Percentiles rank a stretch among this genome's conserved stretches.
Conservation (phyloP, 2,113 vertebrate species). For the Todiramphus saurophagus region DNA sequence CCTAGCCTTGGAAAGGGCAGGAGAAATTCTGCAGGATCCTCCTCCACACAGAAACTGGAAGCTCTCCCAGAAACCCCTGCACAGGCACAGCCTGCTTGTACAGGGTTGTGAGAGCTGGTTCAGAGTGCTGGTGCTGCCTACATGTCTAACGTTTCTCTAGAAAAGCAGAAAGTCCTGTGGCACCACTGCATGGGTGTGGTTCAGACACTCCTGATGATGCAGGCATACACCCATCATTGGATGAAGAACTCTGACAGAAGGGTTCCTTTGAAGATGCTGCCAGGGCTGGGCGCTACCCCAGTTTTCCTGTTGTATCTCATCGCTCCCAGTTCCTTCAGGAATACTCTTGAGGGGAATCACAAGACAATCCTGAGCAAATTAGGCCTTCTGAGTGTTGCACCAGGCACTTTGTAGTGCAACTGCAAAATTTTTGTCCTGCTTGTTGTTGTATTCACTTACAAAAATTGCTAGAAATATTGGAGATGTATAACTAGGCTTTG, state of each 20-base stretch:
- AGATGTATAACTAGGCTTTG: not conserved
- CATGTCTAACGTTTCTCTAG: not conserved
- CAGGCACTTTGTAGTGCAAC: not conserved
- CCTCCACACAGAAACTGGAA: not conserved
- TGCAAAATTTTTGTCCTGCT: not conserved
- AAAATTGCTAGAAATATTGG: not conserved
- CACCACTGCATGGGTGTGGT: accelerated
- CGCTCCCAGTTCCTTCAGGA: not conserved
- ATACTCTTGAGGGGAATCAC: not conserved
- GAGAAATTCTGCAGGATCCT: not conserved
- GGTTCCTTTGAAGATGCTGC: not conserved
- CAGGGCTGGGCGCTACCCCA: not conserved
- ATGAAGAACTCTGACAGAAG: not conserved
- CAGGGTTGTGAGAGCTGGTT: not conserved
- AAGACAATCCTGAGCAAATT: not conserved
- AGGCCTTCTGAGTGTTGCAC: not conserved
- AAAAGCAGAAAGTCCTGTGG: not conserved
- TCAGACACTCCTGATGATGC: not conserved
- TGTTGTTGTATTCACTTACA: not conserved
- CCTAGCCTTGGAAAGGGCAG: not conserved
- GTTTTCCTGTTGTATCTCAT: not conserved
- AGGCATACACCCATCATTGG: not conserved
- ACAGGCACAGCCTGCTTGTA: not conserved
- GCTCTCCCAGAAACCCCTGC: not conserved
- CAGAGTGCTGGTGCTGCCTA: accelerated